Conservation (phyloP, 2,888 invertebrate species). For the Abrostola triplasia region DNA sequence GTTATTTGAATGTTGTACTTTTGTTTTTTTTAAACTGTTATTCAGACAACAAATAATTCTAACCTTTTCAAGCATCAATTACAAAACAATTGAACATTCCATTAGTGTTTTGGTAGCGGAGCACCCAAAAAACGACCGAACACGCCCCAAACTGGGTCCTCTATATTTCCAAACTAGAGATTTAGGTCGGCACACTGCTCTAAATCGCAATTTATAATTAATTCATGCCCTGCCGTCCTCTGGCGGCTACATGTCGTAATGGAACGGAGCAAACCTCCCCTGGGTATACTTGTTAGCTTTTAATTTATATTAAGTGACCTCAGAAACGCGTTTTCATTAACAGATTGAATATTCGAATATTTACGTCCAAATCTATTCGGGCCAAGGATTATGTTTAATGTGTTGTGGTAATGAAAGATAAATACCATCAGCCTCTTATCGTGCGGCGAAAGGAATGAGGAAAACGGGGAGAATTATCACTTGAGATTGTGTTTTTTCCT, state of each 20-base stretch:
- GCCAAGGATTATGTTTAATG: constrained; percentile 22
- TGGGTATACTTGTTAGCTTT: constrained; percentile 63
- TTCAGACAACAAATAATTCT: too few relatives aligned
- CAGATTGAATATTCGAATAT: constrained; percentile 35
- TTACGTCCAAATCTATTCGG: constrained; percentile 20
- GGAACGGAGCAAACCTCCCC: constrained; percentile 64
- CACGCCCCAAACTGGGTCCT: constrained; percentile 6
- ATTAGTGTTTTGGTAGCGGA: neutral
- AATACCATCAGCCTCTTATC: constrained; percentile 17
- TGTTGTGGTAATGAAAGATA: constrained; percentile 42
- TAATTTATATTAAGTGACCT: constrained; percentile 66
- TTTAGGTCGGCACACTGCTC: constrained; percentile 50
- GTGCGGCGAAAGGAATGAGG: neutral
- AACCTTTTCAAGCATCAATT: too few relatives aligned
- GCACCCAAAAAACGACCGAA: neutral
- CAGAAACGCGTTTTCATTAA: constrained; percentile 48
- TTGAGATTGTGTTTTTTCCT: neutral
- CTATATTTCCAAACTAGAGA: constrained; percentile 41
- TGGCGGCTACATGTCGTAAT: constrained; percentile 50
- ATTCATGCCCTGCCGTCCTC: constrained; percentile 54
- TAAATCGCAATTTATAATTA: constrained; percentile 62
- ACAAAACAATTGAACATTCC: neutral
- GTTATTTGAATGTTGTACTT: too few relatives aligned
- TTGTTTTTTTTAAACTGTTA: too few relatives aligned
- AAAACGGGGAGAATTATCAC: neutral